Conservation (phyloP, 2,797 vertebrate genomes). For the Novumbra hubbsi region DNA sequence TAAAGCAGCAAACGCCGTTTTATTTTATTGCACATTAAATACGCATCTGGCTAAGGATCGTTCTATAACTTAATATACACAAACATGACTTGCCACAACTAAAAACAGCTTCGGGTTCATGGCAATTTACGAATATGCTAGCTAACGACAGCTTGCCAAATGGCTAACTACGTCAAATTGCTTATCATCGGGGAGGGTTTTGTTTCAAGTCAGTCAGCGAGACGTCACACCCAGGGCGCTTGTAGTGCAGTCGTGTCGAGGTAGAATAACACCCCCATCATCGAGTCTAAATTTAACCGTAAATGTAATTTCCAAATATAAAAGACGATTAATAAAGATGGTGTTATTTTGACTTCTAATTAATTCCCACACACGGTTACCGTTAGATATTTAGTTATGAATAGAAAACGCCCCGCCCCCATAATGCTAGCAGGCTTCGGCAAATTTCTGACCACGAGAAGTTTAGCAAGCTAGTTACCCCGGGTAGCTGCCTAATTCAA, state of each 20-base stretch:
- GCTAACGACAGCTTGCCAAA: not conserved
- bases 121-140: conserved; percentile 44
- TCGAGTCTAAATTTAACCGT: too few species aligned
- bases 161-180: not conserved
- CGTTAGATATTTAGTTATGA: too few species aligned
- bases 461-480: not conserved
- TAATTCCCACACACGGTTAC: too few species aligned
- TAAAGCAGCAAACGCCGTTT: not conserved
- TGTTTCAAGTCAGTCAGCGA: not conserved
- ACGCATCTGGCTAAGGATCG: not conserved
- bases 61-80: not conserved
- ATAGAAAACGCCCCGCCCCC: too few species aligned
- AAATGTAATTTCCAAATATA: too few species aligned
- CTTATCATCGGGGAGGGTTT: not conserved
- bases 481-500: not conserved
- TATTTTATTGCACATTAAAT: not conserved
- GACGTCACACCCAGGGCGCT: not conserved
- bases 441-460: not conserved
- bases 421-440: not conserved
- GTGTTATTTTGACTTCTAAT: too few species aligned
- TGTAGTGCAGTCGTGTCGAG: too few species aligned
- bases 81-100: conserved; percentile 36
- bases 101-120: conserved; percentile 60
- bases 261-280: too few species aligned
- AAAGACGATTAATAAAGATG: too few species aligned